Evolutionary conservation across 2,113 vertebrate genomes (phyloP).

Genomic region (Papio anubis): DNA sequence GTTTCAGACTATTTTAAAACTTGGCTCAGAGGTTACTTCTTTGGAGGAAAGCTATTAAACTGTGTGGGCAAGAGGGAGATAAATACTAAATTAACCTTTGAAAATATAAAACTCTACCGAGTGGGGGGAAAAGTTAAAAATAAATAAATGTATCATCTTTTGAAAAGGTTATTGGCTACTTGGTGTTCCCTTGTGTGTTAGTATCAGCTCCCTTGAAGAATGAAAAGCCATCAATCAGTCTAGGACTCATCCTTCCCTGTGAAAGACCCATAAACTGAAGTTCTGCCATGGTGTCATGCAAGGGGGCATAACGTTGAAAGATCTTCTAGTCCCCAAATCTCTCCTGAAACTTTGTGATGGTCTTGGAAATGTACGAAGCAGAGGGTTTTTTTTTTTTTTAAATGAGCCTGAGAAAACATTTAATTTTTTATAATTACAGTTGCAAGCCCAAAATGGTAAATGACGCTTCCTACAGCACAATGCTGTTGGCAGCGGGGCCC

Average conservation of each 20-base stretch:
- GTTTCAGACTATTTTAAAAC: not conserved
- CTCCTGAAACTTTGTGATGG: not conserved
- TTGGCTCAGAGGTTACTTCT: not conserved
- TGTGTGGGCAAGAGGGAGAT: not conserved
- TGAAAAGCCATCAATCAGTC: not conserved
- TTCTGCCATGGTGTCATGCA: rapidly evolving
- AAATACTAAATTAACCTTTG: not conserved
- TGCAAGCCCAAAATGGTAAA: not conserved
- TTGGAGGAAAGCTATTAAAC: not conserved
- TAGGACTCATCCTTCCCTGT: not conserved
- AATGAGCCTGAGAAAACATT: not conserved
- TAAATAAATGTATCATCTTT: not conserved
- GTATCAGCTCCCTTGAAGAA: not conserved
- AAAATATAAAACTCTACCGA: not conserved
- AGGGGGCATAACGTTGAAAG: not conserved
- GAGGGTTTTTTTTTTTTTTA: not conserved
- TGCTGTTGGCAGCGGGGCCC: not conserved
- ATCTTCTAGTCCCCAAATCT: not conserved
- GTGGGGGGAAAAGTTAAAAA: no score
- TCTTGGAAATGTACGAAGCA: not conserved
- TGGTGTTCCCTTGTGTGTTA: not conserved
- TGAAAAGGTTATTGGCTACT: not conserved
- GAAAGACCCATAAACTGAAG: not conserved
- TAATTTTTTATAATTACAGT: not conserved
- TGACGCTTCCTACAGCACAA: not conserved